A percentile compares a stretch with the other conserved stretches of the same genome.
These are phyloP conservation scores for Elaphurus davidianus DNA, from an alignment of 2,113 vertebrate species.

Conservation along the genomic window DNA sequence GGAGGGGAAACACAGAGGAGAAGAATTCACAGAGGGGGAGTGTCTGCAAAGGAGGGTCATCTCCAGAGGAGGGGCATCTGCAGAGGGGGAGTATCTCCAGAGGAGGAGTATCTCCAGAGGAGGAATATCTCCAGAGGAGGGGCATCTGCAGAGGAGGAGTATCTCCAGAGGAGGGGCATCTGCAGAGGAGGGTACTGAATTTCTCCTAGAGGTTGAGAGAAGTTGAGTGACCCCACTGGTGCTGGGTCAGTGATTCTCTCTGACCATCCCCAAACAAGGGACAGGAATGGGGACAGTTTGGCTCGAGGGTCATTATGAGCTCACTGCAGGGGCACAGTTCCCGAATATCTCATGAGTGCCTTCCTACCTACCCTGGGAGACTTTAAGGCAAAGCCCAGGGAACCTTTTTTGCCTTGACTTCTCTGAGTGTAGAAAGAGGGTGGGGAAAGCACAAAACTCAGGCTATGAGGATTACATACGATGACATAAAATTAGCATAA, in stretches of 20 bases:
- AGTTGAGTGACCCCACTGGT: no score
- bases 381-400: no score
- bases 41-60: fast-evolving
- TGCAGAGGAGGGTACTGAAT: background rate
- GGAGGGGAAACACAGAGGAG: background rate
- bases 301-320: no score
- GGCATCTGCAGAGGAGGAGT: background rate
- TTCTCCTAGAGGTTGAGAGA: background rate
- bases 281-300: no score
- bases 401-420: background rate
- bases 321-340: background rate
- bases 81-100: background rate
- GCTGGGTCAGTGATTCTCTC: background rate
- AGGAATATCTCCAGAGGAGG: background rate
- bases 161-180: background rate
- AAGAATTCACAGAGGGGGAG: fast-evolving
- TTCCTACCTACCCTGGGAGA: background rate
- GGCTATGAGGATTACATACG: background rate
- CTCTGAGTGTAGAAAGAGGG: background rate
- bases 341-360: background rate
- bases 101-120: background rate
- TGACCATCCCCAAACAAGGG: background rate
- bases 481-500: fast-evolving
- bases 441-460: background rate
- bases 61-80: fast-evolving